These are phyloP conservation scores for Caiman crocodilus DNA, from an alignment of 2,797 vertebrate species.

Conservation along the genomic window DNA sequence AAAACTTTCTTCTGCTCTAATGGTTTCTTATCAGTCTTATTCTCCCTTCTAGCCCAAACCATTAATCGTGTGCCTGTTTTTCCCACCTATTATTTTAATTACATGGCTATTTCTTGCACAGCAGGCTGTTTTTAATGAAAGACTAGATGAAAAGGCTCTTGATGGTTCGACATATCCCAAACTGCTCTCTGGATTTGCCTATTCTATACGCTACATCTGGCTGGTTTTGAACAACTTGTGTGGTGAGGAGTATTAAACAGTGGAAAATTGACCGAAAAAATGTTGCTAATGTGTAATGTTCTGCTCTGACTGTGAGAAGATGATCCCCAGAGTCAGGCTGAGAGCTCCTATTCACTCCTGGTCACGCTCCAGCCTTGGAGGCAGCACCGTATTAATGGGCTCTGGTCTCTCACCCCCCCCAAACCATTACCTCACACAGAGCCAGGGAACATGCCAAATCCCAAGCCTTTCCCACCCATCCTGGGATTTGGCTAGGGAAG, in stretches of 20 bases:
- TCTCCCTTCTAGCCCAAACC: not conserved
- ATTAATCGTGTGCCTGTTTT: not conserved
- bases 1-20: not conserved
- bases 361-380: not conserved
- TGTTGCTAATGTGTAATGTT: constrained; percentile 71
- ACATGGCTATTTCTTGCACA: constrained; percentile 17
- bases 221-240: constrained; percentile 1
- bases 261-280: constrained; percentile 74
- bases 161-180: not conserved
- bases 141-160: not conserved
- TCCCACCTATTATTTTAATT: constrained; percentile 14
- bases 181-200: not conserved
- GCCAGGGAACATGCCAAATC: not conserved
- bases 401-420: not conserved
- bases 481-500: not conserved
- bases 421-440: not conserved
- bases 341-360: not conserved
- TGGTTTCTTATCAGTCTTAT: not conserved
- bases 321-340: not conserved
- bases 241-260: constrained; percentile 18
- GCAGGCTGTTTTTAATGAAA: not conserved
- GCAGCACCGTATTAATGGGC: not conserved
- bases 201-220: not conserved
- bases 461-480: not conserved
- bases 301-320: constrained; percentile 55